These are phyloP conservation scores for Phenganax subtilis DNA, from an alignment of 92 coral and sea anemone genomes.

Conservation along the genomic window DNA sequence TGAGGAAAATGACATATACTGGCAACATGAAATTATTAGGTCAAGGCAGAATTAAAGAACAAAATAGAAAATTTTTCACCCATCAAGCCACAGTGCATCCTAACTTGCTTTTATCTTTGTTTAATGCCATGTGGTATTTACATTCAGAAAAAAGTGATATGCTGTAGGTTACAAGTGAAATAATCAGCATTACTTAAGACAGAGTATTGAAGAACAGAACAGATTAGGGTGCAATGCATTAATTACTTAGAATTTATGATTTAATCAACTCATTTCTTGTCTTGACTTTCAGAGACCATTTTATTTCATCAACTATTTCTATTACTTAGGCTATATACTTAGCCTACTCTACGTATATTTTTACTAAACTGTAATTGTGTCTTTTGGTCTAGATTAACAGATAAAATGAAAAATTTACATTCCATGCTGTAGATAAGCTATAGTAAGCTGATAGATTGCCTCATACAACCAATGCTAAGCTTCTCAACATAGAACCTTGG, in stretches of 20 bases:
- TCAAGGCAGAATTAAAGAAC: not conserved
- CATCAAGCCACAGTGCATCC: not conserved
- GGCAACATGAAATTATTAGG: not conserved
- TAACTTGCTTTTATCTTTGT: not conserved
- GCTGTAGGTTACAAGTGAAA: not conserved
- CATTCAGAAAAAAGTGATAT: not conserved
- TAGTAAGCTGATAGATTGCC: constrained; percentile 8
- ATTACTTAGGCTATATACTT: not conserved
- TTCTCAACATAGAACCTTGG: constrained; percentile 19
- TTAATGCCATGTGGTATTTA: not conserved
- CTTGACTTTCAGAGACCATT: not conserved
- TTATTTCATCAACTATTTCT: not conserved
- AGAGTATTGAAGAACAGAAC: not conserved
- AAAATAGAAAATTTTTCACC: not conserved
- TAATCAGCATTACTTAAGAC: not conserved
- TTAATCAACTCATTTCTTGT: not conserved
- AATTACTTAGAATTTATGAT: not conserved
- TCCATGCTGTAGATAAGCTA: not conserved
- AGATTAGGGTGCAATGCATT: not conserved
- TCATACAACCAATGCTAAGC: constrained; percentile 24
- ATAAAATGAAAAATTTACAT: not conserved
- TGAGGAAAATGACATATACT: not conserved
- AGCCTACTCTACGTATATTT: not conserved
- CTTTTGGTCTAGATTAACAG: not conserved
- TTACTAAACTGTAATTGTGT: not conserved